A percentile compares a stretch with the other conserved stretches of the same genome.
Conservation (phyloP, 2,888 invertebrate species). For the Chromoteleia sp. region DNA sequence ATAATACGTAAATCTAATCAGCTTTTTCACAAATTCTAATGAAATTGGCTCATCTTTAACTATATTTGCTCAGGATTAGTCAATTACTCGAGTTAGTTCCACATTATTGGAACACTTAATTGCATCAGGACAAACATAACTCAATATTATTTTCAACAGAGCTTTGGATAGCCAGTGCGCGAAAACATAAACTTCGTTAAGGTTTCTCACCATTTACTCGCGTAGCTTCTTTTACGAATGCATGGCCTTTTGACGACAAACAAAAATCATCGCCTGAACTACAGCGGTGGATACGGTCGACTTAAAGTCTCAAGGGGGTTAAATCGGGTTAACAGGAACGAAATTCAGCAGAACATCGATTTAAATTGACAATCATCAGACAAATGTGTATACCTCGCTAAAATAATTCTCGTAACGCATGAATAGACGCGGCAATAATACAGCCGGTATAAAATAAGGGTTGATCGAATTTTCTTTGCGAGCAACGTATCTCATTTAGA, state of each 20-base stretch:
- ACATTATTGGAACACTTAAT: conserved; percentile 17
- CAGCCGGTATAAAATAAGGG: neutral
- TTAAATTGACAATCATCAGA: conserved; percentile 35
- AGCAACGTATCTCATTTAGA: conserved; percentile 10
- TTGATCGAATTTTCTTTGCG: conserved; percentile 19
- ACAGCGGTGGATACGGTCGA: conserved; percentile 18
- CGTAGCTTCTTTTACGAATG: conserved; percentile 2
- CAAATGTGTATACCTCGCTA: conserved; percentile 26
- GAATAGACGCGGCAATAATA: conserved; percentile 1
- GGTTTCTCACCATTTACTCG: neutral
- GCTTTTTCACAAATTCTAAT: conserved; percentile 24
- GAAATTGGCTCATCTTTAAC: conserved; percentile 32
- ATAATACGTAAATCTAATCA: conserved; percentile 15
- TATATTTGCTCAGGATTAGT: conserved; percentile 17
- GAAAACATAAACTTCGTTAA: conserved; percentile 20
- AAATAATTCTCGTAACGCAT: conserved; percentile 15
- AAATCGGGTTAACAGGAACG: conserved; percentile 27
- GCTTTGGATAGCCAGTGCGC: neutral
- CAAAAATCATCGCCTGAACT: conserved; percentile 6
- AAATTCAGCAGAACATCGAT: conserved; percentile 25
- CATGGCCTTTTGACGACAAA: neutral
- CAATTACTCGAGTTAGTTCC: conserved; percentile 25
- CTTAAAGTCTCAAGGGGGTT: conserved; percentile 22
- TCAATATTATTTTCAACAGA: conserved; percentile 7
- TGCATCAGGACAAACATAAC: conserved; percentile 25